phyloP scores from a whole-genome alignment of 1,140 invertebrate genomes.

The Anastrepha ludens region DNA sequence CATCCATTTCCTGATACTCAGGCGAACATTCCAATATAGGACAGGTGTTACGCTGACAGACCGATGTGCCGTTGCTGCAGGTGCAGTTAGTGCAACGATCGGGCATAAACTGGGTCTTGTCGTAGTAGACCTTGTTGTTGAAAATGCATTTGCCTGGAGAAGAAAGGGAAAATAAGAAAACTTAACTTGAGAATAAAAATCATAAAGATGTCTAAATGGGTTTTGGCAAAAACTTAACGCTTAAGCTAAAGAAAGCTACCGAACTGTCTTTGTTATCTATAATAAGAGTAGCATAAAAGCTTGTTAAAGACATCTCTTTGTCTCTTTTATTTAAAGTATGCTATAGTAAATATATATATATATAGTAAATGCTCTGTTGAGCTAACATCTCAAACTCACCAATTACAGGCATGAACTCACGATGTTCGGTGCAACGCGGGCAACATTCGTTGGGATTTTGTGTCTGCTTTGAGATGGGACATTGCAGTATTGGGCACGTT shows the following conservation, averaged over 20 bases:
- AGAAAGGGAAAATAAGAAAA: slow-evolving; percentile 33
- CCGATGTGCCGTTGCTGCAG: slow-evolving; percentile 84
- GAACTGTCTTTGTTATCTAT: no score
- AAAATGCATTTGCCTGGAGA: slow-evolving; percentile 80
- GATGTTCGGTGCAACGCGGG: slow-evolving; percentile 84
- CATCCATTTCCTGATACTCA: slow-evolving; percentile 81
- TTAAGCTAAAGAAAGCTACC: not conserved
- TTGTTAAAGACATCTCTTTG: no score
- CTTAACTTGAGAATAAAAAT: not conserved
- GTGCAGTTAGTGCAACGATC: slow-evolving; percentile 90
- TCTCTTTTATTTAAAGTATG: no score
- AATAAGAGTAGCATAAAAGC: no score
- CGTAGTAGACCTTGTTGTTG: slow-evolving; percentile 77
- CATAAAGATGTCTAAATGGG: not conserved
- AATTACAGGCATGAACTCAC: slow-evolving; percentile 75
- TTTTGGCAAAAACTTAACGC: not conserved
- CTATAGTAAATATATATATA: no score
- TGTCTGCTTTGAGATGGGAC: slow-evolving; percentile 80
- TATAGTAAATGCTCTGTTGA: no score
- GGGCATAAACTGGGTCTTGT: slow-evolving; percentile 73
- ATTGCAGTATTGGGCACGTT: slow-evolving; percentile 89
- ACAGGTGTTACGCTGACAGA: slow-evolving; percentile 86
- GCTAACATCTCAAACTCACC: slow-evolving; percentile 70
- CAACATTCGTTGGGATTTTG: slow-evolving; percentile 87
- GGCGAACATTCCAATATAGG: slow-evolving; percentile 87